A percentile compares a stretch with the other conserved stretches of the same genome.
These are phyloP conservation scores for Chaenocephalus aceratus DNA, from an alignment of 2,113 vertebrate genomes.

Conservation along the genomic window DNA sequence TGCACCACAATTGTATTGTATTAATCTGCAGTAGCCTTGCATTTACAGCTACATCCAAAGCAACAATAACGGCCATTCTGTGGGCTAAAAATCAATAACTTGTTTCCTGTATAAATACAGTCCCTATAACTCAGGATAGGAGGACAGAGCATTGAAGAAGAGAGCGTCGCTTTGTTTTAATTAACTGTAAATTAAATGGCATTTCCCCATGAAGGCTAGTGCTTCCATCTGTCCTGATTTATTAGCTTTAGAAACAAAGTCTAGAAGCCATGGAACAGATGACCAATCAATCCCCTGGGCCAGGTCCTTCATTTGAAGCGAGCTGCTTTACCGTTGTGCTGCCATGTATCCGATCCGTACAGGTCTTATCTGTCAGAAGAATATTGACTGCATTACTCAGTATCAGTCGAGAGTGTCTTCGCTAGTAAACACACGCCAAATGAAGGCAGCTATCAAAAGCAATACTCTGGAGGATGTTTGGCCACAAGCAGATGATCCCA, in stretches of 20 bases:
- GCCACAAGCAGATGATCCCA: conserved; percentile 36
- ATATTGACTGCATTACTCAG: conserved; percentile 73
- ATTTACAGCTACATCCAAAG: background rate
- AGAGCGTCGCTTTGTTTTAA: conserved; percentile 61
- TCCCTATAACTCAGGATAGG: conserved; percentile 11
- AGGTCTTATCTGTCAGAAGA: conserved; percentile 56
- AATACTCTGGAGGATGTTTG: conserved; percentile 45
- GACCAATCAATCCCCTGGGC: conserved; percentile 60
- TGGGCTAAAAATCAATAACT: conserved; percentile 19
- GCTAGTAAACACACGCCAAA: conserved; percentile 42
- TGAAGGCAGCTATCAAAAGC: conserved; percentile 48
- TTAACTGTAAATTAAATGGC: conserved; percentile 69
- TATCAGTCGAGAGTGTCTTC: conserved; percentile 48
- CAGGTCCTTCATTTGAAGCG: conserved; percentile 51
- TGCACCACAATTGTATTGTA: background rate
- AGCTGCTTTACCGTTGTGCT: conserved; percentile 2
- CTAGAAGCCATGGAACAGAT: conserved; percentile 49
- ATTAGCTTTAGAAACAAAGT: conserved; percentile 67
- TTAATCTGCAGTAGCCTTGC: background rate
- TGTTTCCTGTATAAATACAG: conserved; percentile 31
- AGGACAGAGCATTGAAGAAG: conserved; percentile 14
- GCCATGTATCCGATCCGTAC: conserved; percentile 29
- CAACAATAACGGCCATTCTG: background rate
- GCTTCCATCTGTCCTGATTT: conserved; percentile 67
- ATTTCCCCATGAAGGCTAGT: conserved; percentile 47